phyloP scores from a whole-genome alignment of 1,140 invertebrate genomes.

The Pogonus chalceus region DNA sequence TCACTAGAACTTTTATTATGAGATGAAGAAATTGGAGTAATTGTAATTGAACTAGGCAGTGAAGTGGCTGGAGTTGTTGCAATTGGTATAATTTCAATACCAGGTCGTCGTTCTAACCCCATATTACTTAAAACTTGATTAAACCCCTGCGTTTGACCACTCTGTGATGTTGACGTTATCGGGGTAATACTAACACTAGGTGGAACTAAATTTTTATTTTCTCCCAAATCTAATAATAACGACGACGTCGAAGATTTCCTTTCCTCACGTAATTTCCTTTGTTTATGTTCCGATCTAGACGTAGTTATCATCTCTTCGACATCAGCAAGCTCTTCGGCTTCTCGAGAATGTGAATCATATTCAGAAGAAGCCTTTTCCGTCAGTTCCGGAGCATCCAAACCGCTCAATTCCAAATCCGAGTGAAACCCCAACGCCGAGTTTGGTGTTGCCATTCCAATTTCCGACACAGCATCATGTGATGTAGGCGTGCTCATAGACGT shows the following conservation, averaged over 20 bases:
- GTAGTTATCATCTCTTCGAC: slow-evolving; percentile 44
- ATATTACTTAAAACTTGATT: slow-evolving; percentile 50
- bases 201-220: slow-evolving; percentile 51
- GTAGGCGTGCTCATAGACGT: slow-evolving; percentile 47
- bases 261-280: slow-evolving; percentile 34
- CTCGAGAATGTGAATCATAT: slow-evolving; percentile 47
- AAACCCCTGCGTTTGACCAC: slow-evolving; percentile 42
- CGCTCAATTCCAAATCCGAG: slow-evolving; percentile 52
- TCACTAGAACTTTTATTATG: slow-evolving; percentile 45
- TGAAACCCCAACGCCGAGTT: slow-evolving; percentile 49
- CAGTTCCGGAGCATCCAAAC: slow-evolving; percentile 47
- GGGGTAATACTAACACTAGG: slow-evolving; percentile 73
- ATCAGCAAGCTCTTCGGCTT: slow-evolving; percentile 41
- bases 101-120: slow-evolving; percentile 55
- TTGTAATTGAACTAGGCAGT: slow-evolving; percentile 69
- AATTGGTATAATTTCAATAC: slow-evolving; percentile 73
- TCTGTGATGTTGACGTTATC: slow-evolving; percentile 40
- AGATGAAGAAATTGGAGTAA: slow-evolving; percentile 62
- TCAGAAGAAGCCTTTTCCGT: slow-evolving; percentile 47
- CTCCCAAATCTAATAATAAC: slow-evolving; percentile 40
- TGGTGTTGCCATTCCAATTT: slow-evolving; percentile 39
- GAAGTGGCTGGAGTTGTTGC: slow-evolving; percentile 47
- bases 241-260: slow-evolving; percentile 32
- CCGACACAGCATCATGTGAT: slow-evolving; percentile 36
- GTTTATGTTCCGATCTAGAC: slow-evolving; percentile 27